Conservation (phyloP, 2,113 vertebrate species). For the Hymenochirus boettgeri region DNA sequence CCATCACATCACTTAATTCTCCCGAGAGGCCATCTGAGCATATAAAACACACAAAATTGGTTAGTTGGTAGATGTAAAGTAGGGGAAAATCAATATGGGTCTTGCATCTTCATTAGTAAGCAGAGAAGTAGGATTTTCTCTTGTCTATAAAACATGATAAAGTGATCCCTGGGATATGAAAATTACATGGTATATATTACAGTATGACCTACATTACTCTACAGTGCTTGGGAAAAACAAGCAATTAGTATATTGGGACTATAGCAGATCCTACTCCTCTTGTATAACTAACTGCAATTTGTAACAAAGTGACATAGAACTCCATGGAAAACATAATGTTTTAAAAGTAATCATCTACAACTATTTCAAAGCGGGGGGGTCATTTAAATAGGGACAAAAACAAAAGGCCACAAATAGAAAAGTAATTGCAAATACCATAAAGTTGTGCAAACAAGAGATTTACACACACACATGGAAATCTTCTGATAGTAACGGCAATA, state of each 20-base stretch:
- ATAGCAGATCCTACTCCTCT: not conserved
- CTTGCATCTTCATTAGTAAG: not conserved
- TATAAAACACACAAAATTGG: not conserved
- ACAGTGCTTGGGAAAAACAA: slow-evolving; percentile 2
- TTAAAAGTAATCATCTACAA: too few relatives aligned
- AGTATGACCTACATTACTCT: slow-evolving; percentile 17
- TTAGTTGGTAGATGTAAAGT: slow-evolving; percentile 15
- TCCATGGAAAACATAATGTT: too few relatives aligned
- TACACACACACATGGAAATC: too few relatives aligned
- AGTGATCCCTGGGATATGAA: not conserved
- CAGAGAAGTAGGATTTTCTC: not conserved
- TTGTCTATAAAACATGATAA: slow-evolving; percentile 9
- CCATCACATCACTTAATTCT: not conserved
- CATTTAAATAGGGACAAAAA: too few relatives aligned
- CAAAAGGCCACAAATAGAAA: too few relatives aligned
- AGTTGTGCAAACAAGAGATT: too few relatives aligned
- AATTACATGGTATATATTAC: slow-evolving; percentile 1
- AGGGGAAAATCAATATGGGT: slow-evolving; percentile 20
- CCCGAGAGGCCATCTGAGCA: not conserved
- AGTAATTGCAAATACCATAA: too few relatives aligned
- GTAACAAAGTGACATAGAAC: not conserved
- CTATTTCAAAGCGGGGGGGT: too few relatives aligned
- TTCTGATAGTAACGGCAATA: too few relatives aligned
- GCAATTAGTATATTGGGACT: not conserved
- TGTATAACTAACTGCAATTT: not conserved